Evolutionary conservation across 2,888 invertebrate species (phyloP), one percentile per base, ranked within the genome.

Genomic region (Gastrophysa polygoni): DNA sequence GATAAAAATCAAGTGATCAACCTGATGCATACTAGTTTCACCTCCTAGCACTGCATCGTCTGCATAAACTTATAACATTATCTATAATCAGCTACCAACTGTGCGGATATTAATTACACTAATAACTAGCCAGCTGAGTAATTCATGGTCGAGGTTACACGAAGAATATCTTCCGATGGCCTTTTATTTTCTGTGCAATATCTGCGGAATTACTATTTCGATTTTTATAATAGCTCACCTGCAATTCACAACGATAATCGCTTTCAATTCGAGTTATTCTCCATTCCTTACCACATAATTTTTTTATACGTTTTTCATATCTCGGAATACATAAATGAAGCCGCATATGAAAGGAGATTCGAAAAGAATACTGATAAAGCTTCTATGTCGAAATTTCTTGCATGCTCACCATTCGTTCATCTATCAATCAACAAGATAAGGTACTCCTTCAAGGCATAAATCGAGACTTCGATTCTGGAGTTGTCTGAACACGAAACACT

Each of bases 61-160:
- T 28, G 54, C 54, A 54, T 54, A 54, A 54, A 21, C 43, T 54
- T 14, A 54, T 54, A 54, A 34, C 43, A 54, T 54, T 43, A 54
- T 54, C 54, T 54, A 54, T 54, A 54, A 54, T 54, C 43, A 54
- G 54, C 43, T 20, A 11, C 54, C 54, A 54, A 54, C 54, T 54
- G 54, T 44, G 54, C 54, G 24, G 54, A 43, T 24, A 54, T 54
- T 54, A 54, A 54, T 54, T 54, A 54, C 43, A 24, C 24, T 43
- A 54, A 54, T 54, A 54, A 44, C 54, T 54, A 54, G 43, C 43
- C 34, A 43, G 43, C 43, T 54, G 43, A 20, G 54, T 43, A 43
- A 54, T 54, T 54, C 54, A 54, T 44, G 44, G 54, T 54, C 54
- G 54, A 54, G 54, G 54, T 54, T 54, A 43, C n/a, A 17, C 21